These are phyloP conservation scores for Steatocranus sp. DNA, from an alignment of 2,797 vertebrate species.

Conservation along the genomic window DNA sequence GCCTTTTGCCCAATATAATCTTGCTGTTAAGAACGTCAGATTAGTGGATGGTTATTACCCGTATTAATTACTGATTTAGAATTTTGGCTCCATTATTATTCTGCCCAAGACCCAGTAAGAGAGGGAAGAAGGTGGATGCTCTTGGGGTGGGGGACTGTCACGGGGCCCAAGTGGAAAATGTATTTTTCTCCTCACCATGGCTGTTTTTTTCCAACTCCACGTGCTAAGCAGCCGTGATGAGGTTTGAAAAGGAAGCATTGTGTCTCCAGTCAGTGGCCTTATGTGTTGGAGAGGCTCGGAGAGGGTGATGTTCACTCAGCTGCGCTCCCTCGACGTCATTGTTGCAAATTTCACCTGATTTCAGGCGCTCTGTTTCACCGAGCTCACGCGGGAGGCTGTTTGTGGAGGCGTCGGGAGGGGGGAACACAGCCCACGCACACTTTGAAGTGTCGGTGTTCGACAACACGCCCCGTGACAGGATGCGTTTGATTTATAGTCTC, in stretches of 20 bases:
- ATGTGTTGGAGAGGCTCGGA: slow-evolving; percentile 64
- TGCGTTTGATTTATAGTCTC: neutral
- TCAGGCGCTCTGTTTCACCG: slow-evolving; percentile 53
- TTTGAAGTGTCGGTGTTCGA: neutral
- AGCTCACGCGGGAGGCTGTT: slow-evolving; percentile 24
- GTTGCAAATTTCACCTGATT: slow-evolving; percentile 74
- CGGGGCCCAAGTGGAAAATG: slow-evolving; percentile 36
- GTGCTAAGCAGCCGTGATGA: slow-evolving; percentile 60
- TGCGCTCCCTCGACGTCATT: slow-evolving; percentile 73
- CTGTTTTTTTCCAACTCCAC: slow-evolving; percentile 56
- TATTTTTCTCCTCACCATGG: slow-evolving; percentile 34
- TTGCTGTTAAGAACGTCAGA: neutral
- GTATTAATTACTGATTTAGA: neutral
- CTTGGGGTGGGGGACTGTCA: neutral
- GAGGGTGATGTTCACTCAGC: slow-evolving; percentile 77
- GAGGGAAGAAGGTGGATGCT: neutral
- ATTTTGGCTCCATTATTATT: slow-evolving; percentile 33
- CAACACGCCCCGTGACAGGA: neutral
- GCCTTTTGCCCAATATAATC: neutral
- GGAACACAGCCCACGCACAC: neutral
- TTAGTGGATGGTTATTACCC: neutral
- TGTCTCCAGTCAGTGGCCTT: slow-evolving; percentile 66
- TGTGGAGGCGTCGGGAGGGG: neutral
- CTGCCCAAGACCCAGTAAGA: slow-evolving; percentile 12
- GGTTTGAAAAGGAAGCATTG: slow-evolving; percentile 73